Evolutionary conservation across 2,888 invertebrate genomes (phyloP), one percentile per base, ranked within the genome.

Genomic region (Sicus ferrugineus): DNA sequence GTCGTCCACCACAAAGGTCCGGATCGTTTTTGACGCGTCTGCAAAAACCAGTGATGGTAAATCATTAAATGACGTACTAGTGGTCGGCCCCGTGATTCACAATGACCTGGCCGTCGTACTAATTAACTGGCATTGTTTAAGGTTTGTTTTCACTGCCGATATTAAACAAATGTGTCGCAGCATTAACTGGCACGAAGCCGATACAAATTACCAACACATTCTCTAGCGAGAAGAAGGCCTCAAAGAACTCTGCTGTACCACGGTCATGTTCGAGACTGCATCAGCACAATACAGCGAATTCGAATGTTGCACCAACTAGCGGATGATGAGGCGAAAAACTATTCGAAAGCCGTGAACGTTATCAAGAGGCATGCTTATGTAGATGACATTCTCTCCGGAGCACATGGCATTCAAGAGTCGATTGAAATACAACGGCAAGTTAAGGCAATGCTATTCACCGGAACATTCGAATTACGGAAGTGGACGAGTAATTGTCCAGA

Each of bases 71-170:
- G 48, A 48, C 48, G 21, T 48, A 48, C 48, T 48, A 19, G 48
- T n/a, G 48, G 52, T 52, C 52, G 52, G 6, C n/a, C 52, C 21
- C 26, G 26, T 52, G 52, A 52, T 23, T 52, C 52, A 38, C 38
- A 38, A 38, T 14, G 38, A 38, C 14, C 14, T 38, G 38, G 38
- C 14, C 7, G 38, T 38, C 14, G 38, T 38, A 38, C n/a, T 38
- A 14, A 38, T 38, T 7, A 38, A 38, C 38, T 73, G 91, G 38
- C 38, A 14, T 14, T 38, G 38, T 38, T 38, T 38, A 38, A 38
- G 38, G 38, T 38, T 38, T 38, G 38, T 38, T n/a, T 72, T 70
- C 56, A 67, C 65, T 19, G 71, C 70, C 11, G n/a, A n/a, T n/a
- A n/a, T n/a, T n/a, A n/a, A n/a, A n/a, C n/a, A n/a, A n/a, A n/a